phyloP scores from a whole-genome alignment of 2,113 vertebrate genomes.

The Equus quagga region DNA sequence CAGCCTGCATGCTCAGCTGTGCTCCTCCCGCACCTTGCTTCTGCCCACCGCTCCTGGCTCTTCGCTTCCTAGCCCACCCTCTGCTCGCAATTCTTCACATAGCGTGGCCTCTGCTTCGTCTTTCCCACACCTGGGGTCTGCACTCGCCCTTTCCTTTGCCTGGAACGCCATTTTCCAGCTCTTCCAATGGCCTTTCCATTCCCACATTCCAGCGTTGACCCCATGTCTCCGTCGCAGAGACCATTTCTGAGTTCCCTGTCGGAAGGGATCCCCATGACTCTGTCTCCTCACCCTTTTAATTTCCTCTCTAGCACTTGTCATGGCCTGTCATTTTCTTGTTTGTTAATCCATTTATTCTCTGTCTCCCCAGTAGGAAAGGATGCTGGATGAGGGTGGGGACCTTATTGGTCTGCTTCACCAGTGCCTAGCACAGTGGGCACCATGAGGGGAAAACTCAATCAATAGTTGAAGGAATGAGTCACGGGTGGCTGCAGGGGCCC shows the following conservation, averaged over 20 bases:
- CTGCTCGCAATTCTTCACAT: rapidly evolving
- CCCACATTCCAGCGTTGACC: rapidly evolving
- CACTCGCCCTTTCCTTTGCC: neutral
- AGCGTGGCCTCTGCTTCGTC: rapidly evolving
- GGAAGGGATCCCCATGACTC: rapidly evolving
- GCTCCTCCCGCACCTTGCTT: neutral
- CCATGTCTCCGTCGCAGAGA: neutral
- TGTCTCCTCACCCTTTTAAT: neutral
- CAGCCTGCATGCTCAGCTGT: rapidly evolving
- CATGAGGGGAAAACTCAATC: too few species aligned
- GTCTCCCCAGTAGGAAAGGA: neutral
- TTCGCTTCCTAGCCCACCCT: rapidly evolving
- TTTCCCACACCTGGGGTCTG: neutral
- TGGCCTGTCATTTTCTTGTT: neutral
- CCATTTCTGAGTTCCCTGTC: neutral
- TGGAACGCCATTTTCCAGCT: neutral
- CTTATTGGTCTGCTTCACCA: neutral
- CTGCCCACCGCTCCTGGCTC: neutral
- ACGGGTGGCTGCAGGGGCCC: neutral
- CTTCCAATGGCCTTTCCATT: neutral
- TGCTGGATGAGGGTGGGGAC: rapidly evolving
- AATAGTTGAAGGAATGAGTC: neutral
- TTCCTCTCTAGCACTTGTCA: rapidly evolving
- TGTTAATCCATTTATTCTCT: neutral
- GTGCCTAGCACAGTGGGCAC: neutral